Base-by-base conservation (phyloP, 2,113 vertebrate genomes). In the Cromileptes altivelis region DNA sequence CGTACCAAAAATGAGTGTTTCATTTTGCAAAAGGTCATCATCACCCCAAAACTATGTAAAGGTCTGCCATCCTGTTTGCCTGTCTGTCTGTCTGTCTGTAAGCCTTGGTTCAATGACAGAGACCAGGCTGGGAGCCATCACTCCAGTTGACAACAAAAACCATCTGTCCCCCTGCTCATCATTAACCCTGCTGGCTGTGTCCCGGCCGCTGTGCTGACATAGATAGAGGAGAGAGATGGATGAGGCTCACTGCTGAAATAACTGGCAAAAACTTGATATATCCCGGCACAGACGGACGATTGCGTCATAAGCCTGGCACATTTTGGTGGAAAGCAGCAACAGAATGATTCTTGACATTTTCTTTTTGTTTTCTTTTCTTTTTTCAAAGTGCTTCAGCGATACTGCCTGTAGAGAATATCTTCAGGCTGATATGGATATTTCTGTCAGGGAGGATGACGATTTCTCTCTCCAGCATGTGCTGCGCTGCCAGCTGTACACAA, bases 161-260 rank as follows among this genome's bases (percentile, higher is more conserved):
- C 90, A 92, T 91, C 87, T 90, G 87, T 86, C 69, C 88, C 79
- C 42, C 30, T 75, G 61, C 85, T 91, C 90, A 86, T 92, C 88
- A 89, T 93, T 91, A 93, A 91, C 87, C 87, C 80, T 37, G 83
- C 84, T 88, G 82, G 85, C 89, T 85, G 18, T 13, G 49, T 78
- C 88, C 69, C 33, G 72, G 85, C 85, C 6, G 11, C 81, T 79
- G 82, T 55, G 84, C 80, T 81, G 75, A 87, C 85, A 85, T 49
- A 82, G 79, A 77, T 27, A 65, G 69, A 79, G 65, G 57, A 86
- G 30, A 52, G 87, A 79, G 75, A 85, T 57, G 82, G 62, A 83
- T 55, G 80, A 82, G 68, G 70, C 73, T 78, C 57, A 75, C 42
- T 25, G 45, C 84, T 62, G 80, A 87, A 85, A 87, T 79, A 74